A percentile compares a stretch with the other conserved stretches of the same genome.
Evolutionary conservation across 2,888 invertebrate species (phyloP).

Genomic region (Stenodera caucasica): DNA sequence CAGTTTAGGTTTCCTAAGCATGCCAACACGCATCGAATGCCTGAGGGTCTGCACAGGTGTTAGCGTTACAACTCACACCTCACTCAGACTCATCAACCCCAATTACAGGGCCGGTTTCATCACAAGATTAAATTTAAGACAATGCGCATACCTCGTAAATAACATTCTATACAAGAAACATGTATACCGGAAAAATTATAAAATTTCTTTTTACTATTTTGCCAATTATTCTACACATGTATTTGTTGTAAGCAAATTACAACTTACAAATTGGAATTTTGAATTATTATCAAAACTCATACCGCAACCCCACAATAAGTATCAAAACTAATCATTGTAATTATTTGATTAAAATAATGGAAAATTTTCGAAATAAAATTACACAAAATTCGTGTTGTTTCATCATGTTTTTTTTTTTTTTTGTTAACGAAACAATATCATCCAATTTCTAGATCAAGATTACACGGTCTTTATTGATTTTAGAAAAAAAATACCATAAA

Average conservation of each 20-base stretch:
- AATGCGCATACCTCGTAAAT: constrained; percentile 50
- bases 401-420: neutral
- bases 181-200: constrained; percentile 26
- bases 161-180: constrained; percentile 35
- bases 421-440: constrained; percentile 1
- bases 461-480: constrained; percentile 8
- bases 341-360: neutral
- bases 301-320: too few relatives aligned
- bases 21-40: constrained; percentile 50
- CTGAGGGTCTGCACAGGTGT: constrained; percentile 52
- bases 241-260: neutral
- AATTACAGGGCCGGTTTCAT: constrained; percentile 55
- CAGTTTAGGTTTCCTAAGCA: constrained; percentile 40
- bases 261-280: constrained; percentile 25
- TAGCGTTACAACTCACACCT: constrained; percentile 50
- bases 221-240: constrained; percentile 5
- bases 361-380: neutral
- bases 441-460: constrained; percentile 6
- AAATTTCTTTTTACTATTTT: constrained; percentile 6
- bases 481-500: constrained; percentile 11
- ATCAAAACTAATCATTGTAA: too few relatives aligned
- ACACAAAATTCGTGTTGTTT: neutral
- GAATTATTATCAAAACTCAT: constrained; percentile 22
- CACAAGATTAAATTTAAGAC: constrained; percentile 56
- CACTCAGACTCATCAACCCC: constrained; percentile 53